These are phyloP conservation scores for Cardiocondyla obscurior DNA, from an alignment of 1,140 invertebrate species.

Conservation along the genomic window DNA sequence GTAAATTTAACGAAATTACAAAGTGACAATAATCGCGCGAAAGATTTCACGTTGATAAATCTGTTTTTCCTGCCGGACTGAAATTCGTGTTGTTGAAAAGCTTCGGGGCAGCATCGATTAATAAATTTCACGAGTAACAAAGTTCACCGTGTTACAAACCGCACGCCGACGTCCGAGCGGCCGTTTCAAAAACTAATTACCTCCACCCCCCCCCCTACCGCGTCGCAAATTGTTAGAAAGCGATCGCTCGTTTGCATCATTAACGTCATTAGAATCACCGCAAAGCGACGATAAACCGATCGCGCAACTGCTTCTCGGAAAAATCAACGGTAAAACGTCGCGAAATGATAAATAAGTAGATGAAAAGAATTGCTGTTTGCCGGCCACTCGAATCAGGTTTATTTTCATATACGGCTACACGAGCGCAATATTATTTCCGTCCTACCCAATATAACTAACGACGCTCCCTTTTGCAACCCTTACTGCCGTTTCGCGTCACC, in stretches of 20 bases:
- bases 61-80: background rate
- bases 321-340: background rate
- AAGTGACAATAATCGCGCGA: background rate
- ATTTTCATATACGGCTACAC: constrained; percentile 31
- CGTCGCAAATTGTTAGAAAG: constrained; percentile 38
- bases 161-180: background rate
- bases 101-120: background rate
- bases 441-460: constrained; percentile 60
- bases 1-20: background rate
- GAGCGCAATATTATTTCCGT: constrained; percentile 19
- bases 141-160: background rate
- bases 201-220: no score
- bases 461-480: constrained; percentile 51
- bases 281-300: constrained; percentile 8
- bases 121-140: constrained; percentile 24
- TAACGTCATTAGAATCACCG: constrained; percentile 15
- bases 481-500: background rate
- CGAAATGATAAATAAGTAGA: constrained; percentile 13
- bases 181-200: constrained; percentile 23
- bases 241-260: constrained; percentile 36
- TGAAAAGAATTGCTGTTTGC: constrained; percentile 6
- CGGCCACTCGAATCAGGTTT: constrained; percentile 14
- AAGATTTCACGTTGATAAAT: background rate
- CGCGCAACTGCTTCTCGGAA: background rate
- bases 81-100: constrained; percentile 11